Conservation (phyloP, 1,140 invertebrate genomes). For the Habropoda laboriosa region DNA sequence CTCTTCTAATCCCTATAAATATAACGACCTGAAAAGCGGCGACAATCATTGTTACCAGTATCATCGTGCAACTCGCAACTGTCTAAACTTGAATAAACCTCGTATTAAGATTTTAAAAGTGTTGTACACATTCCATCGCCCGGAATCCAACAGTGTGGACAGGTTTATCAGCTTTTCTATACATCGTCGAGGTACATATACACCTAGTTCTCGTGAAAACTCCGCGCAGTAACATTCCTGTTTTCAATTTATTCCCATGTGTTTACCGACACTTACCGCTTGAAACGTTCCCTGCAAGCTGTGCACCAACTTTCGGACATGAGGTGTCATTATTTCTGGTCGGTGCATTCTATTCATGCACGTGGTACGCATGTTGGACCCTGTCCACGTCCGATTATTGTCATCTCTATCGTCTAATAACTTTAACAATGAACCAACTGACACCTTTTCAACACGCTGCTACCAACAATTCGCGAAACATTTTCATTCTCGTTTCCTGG, state of each 20-base stretch:
- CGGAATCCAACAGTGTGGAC: too few relatives aligned
- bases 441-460: background rate
- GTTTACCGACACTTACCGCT: background rate
- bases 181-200: background rate
- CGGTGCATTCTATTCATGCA: too few relatives aligned
- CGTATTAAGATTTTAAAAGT: too few relatives aligned
- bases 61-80: too few relatives aligned
- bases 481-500: background rate
- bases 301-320: slow-evolving; percentile 1
- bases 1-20: too few relatives aligned
- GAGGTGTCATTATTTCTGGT: background rate
- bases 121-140: too few relatives aligned
- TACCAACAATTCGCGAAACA: background rate
- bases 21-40: too few relatives aligned
- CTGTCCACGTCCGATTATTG: background rate
- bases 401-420: background rate
- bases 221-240: too few relatives aligned
- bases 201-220: background rate
- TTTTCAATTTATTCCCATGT: slow-evolving; percentile 11
- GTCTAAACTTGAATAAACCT: too few relatives aligned
- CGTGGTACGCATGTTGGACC: background rate
- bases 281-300: background rate
- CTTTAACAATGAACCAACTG: background rate
- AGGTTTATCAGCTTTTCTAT: background rate
- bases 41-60: too few relatives aligned